Base-by-base conservation (phyloP, 37 sponge, comb jelly and placozoan genomes). In the Oopsacas minuta region DNA sequence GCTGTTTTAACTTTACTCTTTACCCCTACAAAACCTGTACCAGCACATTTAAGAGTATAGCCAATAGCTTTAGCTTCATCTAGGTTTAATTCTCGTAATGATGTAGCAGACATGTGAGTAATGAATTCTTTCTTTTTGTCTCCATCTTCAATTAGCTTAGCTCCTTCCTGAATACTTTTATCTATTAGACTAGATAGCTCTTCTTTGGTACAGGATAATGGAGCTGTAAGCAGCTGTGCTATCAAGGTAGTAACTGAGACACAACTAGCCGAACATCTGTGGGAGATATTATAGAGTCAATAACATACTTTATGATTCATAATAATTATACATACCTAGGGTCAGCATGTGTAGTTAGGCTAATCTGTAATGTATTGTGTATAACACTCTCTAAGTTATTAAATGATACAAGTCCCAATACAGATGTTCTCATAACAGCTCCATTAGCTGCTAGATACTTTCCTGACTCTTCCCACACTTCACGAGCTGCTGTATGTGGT, bases 381-480 rank as follows among this genome's bases (percentile, higher is more conserved):
- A 87, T 38, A 39, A 95, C 93, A 36, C 52, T 89, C 32, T 86
- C 53, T n/a, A 95, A 25, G 52, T 91, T 85, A 81, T 95, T 92
- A 81, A 92, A 95, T 25, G 82, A 84, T 36, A 91, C 39, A 8
- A 86, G 83, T 39, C 96, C 96, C 32, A 92, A 87, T 23, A 95
- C 85, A 25, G 91, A 84, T 0, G 96, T 95, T 39, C 96, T 83
- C 93, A 92, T 95, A 34, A 92, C 85, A n/a, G 93, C 96, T 23
- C 93, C 96, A 86, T 95, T 95, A 1, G 96, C 90, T 81, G 96
- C 96, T 35, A 92, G 84, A 52, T 90, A 91, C 0, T 87, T 37
- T 93, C 91, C 91, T 35, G 93, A 92, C 0, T 32, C 46, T 86
- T 95, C 91, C 96, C 96, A 95, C 25, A 91, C 84, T 0, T 88